A percentile compares a stretch with the other conserved stretches of the same genome.
Evolutionary conservation across 2,797 vertebrate genomes (phyloP).

Genomic region (Remorina albescens): DNA sequence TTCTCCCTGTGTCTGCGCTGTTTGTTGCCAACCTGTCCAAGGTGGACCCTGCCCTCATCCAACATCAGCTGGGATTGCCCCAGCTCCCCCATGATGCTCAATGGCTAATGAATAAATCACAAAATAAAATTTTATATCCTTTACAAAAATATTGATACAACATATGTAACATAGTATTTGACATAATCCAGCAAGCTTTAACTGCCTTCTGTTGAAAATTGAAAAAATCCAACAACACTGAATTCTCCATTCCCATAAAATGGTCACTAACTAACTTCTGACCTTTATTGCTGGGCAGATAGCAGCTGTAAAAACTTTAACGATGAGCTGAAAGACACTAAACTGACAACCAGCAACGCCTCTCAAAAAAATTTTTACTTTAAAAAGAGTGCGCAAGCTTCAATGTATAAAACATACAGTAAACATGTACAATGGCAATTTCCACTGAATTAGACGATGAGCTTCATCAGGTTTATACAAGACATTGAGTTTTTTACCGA

Average conservation of each 20-base stretch:
- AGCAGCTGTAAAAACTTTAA: neutral
- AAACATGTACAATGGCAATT: neutral
- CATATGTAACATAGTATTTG: neutral
- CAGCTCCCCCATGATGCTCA: too few relatives aligned
- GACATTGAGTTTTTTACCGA: constrained; percentile 28
- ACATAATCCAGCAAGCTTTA: neutral
- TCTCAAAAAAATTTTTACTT: neutral
- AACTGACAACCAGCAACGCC: neutral
- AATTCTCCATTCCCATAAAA: neutral
- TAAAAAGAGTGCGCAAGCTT: neutral
- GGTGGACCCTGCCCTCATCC: too few relatives aligned
- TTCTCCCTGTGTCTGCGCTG: too few relatives aligned
- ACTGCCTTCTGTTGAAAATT: neutral
- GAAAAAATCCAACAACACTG: neutral
- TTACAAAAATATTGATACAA: too few relatives aligned
- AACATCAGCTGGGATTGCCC: too few relatives aligned
- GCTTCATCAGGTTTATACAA: constrained; percentile 44
- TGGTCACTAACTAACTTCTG: neutral
- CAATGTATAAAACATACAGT: constrained; percentile 1
- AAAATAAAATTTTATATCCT: too few relatives aligned
- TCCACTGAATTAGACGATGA: constrained; percentile 12
- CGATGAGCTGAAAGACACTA: neutral
- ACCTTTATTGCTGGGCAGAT: neutral
- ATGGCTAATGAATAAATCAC: too few relatives aligned
- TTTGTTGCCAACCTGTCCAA: too few relatives aligned